Evolutionary conservation across 2,888 invertebrate species (phyloP).

Genomic region (Cistogaster globosa): DNA sequence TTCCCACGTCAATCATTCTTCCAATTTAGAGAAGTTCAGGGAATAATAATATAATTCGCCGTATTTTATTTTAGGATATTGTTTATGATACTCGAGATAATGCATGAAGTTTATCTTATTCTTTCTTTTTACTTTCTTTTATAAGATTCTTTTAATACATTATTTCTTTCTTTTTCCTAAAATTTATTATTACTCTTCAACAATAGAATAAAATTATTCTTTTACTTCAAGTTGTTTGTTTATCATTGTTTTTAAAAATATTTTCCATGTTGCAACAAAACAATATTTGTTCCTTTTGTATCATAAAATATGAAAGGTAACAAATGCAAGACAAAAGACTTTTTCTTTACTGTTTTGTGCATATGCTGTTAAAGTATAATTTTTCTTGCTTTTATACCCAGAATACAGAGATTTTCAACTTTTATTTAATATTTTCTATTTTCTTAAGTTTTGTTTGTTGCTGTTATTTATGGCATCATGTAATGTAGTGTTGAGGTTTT

Average conservation of each 20-base stretch:
- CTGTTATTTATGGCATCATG: slow-evolving; percentile 54
- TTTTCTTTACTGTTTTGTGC: slow-evolving; percentile 9
- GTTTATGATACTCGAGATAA: no score
- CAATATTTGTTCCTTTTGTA: slow-evolving; percentile 22
- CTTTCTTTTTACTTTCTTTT: no score
- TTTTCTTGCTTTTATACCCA: slow-evolving; percentile 1
- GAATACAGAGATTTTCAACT: slow-evolving; percentile 16
- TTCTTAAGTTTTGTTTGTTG: slow-evolving; percentile 36
- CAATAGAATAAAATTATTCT: slow-evolving; percentile 52
- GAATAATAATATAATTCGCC: no score
- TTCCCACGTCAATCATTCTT: no score
- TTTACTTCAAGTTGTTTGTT: slow-evolving; percentile 39
- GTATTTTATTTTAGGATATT: no score
- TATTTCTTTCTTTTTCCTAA: neutral
- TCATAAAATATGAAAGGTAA: slow-evolving; percentile 40
- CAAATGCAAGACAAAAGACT: slow-evolving; percentile 44
- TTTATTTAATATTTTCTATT: slow-evolving; percentile 22
- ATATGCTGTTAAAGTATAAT: slow-evolving; percentile 30
- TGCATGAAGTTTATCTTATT: no score
- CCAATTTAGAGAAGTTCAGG: no score
- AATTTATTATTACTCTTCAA: slow-evolving; percentile 49
- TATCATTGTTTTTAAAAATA: slow-evolving; percentile 42
- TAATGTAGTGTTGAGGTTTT: slow-evolving; percentile 62
- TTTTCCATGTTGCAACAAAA: slow-evolving; percentile 46
- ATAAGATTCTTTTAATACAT: no score